Evolutionary conservation across 2,113 vertebrate genomes (phyloP).

Genomic region (Eurystomus gularis): DNA sequence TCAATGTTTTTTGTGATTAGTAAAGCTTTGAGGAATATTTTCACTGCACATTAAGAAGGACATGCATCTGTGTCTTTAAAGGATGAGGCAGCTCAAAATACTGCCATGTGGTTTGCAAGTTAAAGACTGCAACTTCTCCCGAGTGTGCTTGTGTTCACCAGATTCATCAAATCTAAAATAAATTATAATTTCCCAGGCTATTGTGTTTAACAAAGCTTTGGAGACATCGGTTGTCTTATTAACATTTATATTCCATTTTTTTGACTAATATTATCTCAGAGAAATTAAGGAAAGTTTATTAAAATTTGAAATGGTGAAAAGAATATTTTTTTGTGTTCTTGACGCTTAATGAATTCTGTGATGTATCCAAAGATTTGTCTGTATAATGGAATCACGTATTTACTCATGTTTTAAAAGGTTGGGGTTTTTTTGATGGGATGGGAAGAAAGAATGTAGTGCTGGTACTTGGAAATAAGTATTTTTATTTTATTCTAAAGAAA

Average conservation of each 20-base stretch:
- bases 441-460: neutral
- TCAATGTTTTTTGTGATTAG: conserved; percentile 13
- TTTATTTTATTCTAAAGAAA: neutral
- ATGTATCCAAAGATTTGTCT: conserved; percentile 26
- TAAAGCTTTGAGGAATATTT: conserved; percentile 49
- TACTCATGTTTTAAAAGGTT: neutral
- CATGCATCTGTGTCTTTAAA: conserved; percentile 48
- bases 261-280: conserved; percentile 61
- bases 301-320: conserved; percentile 56
- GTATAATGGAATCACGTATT: neutral
- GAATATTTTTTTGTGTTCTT: conserved; percentile 52
- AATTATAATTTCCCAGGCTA: conserved; percentile 63
- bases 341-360: conserved; percentile 64
- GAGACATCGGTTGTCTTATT: conserved; percentile 69
- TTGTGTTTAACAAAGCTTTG: conserved; percentile 67
- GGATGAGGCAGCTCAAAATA: conserved; percentile 24
- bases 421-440: neutral
- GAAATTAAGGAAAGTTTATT: conserved; percentile 71
- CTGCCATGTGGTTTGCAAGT: conserved; percentile 43
- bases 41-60: neutral
- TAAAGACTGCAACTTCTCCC: conserved; percentile 34
- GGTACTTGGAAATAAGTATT: neutral
- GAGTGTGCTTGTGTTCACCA: conserved; percentile 13
- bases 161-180: conserved; percentile 53
- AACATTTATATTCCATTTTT: conserved; percentile 67